These are phyloP conservation scores for Spodoptera exigua DNA, from an alignment of 2,888 invertebrate genomes.

Conservation along the genomic window DNA sequence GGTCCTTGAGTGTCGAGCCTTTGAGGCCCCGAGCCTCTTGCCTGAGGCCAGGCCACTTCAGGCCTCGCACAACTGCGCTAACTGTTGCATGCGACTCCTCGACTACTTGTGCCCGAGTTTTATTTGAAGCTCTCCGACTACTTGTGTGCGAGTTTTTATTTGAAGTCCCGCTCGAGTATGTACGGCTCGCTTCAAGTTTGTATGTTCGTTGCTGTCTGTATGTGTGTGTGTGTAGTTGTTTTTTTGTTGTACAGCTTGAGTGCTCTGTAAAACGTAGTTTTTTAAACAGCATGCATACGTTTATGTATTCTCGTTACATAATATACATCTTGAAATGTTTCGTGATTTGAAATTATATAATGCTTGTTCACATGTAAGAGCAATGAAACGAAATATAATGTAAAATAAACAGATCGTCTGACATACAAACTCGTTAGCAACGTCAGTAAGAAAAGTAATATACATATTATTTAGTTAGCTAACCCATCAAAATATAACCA, in stretches of 20 bases:
- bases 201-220: constrained; percentile 19
- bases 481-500: no score
- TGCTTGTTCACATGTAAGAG: no score
- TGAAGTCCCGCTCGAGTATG: constrained; percentile 47
- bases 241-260: constrained; percentile 28
- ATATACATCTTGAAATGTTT: no score
- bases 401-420: no score
- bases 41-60: constrained; percentile 59
- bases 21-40: constrained; percentile 62
- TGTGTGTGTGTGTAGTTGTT: constrained; percentile 10
- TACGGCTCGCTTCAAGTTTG: constrained; percentile 33
- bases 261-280: constrained; percentile 16
- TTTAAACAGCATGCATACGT: background rate
- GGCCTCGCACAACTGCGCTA: constrained; percentile 55
- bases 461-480: no score
- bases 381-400: no score
- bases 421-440: no score
- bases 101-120: constrained; percentile 54
- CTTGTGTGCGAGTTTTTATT: constrained; percentile 52
- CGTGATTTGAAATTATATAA: no score
- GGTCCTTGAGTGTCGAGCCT: constrained; percentile 56
- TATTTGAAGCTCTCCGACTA: constrained; percentile 56
- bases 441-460: no score
- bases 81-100: constrained; percentile 62
- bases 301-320: no score